Evolutionary conservation across 1,140 invertebrate species (phyloP), one percentile per base, ranked within the genome.

Genomic region (Zaprionus gabonicus): DNA sequence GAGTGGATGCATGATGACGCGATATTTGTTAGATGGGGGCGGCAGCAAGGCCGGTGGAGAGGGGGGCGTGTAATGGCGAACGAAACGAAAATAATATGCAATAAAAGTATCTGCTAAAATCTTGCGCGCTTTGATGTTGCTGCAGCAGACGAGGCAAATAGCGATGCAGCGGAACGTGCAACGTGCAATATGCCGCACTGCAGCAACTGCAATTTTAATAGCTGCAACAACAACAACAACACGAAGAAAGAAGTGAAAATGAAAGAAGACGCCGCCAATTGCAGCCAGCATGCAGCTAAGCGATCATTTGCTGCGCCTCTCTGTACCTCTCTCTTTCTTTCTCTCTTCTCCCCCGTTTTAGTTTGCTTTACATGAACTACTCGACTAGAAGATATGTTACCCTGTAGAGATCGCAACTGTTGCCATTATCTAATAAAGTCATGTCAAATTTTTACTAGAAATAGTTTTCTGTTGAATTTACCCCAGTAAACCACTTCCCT

Each of bases 1-100:
- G 58, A 44, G 23, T 25, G 25, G 15, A 15, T 62, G 38, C 41
- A 60, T 41, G 23, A 23, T 28, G 17, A 62, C 63, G 63, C 20
- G 49, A 41, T 36, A 34, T 36, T 65, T 44, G 34, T 53, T 25
- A 12, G 41, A 12, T 6, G 20, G n/a, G 5, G 38, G 51, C 1
- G 38, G 10, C 12, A n/a, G 36, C 20, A n/a, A 28, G 17, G 13
- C 1, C 1, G 20, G 27, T 13, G 46, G 23, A 10, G 5, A 1
- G 23, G 12, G 55, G 41, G 55, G 55, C 17, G 71, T 51, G 58
- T 20, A 53, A 58, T 41, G 36, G 36, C 36, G 49, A 66, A 49
- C 74, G 17, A 77, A 74, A 69, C 51, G 58, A 64, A 78, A 78
- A 78, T 69, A 74, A 78, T 72, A 76, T 76, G 74, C 74, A 76